These are phyloP conservation scores for Phasianus colchicus DNA, from an alignment of 2,113 vertebrate species.

Conservation along the genomic window DNA sequence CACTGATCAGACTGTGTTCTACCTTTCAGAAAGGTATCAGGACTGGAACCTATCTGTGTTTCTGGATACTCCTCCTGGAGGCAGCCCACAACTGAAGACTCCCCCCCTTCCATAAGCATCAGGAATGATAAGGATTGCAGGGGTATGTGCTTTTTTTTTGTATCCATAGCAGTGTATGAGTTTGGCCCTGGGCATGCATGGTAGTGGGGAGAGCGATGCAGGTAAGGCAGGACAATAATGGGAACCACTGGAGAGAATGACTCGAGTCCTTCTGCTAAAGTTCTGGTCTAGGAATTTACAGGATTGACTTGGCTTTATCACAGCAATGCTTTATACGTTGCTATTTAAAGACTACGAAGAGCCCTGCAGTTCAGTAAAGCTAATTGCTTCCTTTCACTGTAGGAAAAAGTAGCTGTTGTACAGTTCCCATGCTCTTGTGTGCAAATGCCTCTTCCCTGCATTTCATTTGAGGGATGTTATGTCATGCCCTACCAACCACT, in stretches of 20 bases:
- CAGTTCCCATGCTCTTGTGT: neutral
- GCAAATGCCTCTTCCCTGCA: neutral
- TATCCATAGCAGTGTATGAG: fast-evolving
- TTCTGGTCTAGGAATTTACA: neutral
- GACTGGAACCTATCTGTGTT: neutral
- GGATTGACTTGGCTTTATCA: neutral
- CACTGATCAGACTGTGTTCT: neutral
- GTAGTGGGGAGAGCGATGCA: neutral
- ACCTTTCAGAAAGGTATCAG: neutral
- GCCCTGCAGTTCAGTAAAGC: neutral
- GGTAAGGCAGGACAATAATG: neutral
- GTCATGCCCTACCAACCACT: neutral
- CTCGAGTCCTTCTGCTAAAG: fast-evolving
- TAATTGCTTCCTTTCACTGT: neutral
- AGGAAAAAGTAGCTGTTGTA: neutral
- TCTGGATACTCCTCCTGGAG: neutral
- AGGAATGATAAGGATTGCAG: neutral
- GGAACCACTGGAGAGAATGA: neutral
- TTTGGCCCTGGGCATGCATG: neutral
- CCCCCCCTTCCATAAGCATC: neutral
- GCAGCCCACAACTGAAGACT: neutral
- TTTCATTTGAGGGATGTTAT: fast-evolving
- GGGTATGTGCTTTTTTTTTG: neutral
- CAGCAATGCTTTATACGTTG: neutral
- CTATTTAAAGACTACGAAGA: neutral